Conservation (phyloP, 2,797 vertebrate species). For the Triplophysa yarkandensis region DNA sequence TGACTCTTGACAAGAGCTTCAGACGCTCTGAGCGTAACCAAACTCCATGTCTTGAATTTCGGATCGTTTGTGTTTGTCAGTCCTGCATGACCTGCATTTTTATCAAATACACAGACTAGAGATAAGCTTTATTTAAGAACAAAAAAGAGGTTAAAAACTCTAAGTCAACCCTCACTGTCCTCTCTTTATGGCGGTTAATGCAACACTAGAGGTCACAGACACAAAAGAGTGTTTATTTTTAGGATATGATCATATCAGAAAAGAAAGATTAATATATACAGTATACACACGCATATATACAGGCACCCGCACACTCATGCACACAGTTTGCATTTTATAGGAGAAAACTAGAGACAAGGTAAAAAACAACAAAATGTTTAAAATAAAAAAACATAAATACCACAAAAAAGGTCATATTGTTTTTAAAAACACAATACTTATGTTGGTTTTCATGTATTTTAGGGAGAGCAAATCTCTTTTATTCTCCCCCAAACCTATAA, state of each 20-base stretch:
- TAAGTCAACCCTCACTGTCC: neutral
- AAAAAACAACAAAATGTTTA: too few relatives aligned
- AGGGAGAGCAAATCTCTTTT: too few relatives aligned
- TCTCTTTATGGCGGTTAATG: neutral
- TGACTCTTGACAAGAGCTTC: conserved; percentile 6
- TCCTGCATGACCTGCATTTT: conserved; percentile 61
- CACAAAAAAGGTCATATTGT: too few relatives aligned
- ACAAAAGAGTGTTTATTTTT: conserved; percentile 6
- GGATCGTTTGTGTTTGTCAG: conserved; percentile 3
- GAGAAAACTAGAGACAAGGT: too few relatives aligned
- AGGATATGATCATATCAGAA: neutral
- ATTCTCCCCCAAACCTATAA: too few relatives aligned
- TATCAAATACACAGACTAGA: conserved; percentile 38
- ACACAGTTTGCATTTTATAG: too few relatives aligned
- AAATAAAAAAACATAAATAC: too few relatives aligned
- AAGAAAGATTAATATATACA: neutral
- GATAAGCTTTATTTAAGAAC: neutral
- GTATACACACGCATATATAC: neutral
- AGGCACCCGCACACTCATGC: too few relatives aligned
- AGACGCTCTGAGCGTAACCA: neutral
- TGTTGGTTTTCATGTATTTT: too few relatives aligned
- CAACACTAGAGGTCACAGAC: conserved; percentile 8
- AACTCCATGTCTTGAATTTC: neutral
- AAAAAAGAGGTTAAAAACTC: conserved; percentile 14
- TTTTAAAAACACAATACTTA: too few relatives aligned